Percentiles rank a stretch among this genome's conserved stretches.
Evolutionary conservation across 2,888 invertebrate genomes (phyloP).

Genomic region (Cyrtodaria siliqua): DNA sequence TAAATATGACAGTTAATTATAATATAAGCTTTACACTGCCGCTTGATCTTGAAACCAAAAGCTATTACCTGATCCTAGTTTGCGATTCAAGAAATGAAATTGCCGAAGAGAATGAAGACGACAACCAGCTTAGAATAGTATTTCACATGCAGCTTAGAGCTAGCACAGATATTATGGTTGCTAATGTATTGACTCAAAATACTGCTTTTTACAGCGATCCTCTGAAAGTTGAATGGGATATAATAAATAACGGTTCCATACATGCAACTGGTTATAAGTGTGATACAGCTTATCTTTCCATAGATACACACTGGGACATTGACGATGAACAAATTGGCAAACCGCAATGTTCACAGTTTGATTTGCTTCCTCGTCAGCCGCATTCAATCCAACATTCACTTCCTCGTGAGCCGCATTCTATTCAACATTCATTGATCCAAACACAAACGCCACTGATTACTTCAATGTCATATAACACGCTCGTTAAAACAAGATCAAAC

Average conservation of each 20-base stretch:
- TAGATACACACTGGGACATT: constrained; percentile 43
- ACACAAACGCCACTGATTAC: constrained; percentile 21
- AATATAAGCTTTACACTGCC: constrained; percentile 33
- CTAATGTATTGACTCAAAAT: constrained; percentile 20
- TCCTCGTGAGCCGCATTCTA: too few species aligned
- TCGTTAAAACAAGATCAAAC: constrained; percentile 50
- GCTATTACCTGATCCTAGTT: constrained; percentile 37
- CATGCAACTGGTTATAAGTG: constrained; percentile 45
- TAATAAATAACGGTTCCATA: constrained; percentile 37
- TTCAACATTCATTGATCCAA: too few species aligned
- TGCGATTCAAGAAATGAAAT: constrained; percentile 41
- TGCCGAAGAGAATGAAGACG: constrained; percentile 40
- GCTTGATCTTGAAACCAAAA: constrained; percentile 32
- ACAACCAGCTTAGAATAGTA: constrained; percentile 18
- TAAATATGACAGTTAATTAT: constrained; percentile 5
- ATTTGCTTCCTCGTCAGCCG: too few species aligned
- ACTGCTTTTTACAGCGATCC: constrained; percentile 15
- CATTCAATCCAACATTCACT: too few species aligned
- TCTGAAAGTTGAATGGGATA: constrained; percentile 35
- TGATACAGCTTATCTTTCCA: constrained; percentile 48
- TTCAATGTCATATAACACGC: constrained; percentile 20
- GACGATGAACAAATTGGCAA: constrained; percentile 35
- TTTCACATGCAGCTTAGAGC: constrained; percentile 18
- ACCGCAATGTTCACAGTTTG: constrained; percentile 29
- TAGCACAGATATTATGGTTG: constrained; percentile 39